phyloP scores from a whole-genome alignment of 2,797 vertebrate species.

The Betta splendens region DNA sequence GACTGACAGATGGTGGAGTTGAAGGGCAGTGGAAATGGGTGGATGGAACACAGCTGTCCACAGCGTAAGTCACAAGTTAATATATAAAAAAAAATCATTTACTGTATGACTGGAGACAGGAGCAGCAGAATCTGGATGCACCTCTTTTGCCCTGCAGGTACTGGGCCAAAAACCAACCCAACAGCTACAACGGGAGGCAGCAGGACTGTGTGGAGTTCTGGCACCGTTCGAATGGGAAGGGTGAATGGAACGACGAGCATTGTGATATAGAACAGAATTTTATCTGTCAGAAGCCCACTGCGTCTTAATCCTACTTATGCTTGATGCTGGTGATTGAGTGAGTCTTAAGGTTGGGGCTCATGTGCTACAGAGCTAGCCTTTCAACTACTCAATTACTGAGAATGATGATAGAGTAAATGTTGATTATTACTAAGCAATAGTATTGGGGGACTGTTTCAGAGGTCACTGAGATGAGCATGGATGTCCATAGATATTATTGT shows the following conservation, averaged over 20 bases:
- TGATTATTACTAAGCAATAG: background rate
- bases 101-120: rapidly evolving
- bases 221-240: background rate
- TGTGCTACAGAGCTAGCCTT: too few species aligned
- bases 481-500: slow-evolving; percentile 1
- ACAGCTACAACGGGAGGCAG: slow-evolving; percentile 55
- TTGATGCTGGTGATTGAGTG: too few species aligned
- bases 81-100: background rate
- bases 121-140: background rate
- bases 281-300: slow-evolving; percentile 67
- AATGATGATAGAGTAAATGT: too few species aligned
- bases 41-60: slow-evolving; percentile 51
- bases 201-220: slow-evolving; percentile 74
- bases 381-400: too few species aligned
- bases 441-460: background rate
- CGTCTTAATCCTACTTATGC: too few species aligned
- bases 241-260: slow-evolving; percentile 70
- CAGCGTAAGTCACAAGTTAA: slow-evolving; percentile 29
- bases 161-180: slow-evolving; percentile 68
- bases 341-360: too few species aligned
- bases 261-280: slow-evolving; percentile 48
- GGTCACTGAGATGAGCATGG: background rate
- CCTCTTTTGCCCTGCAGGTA: slow-evolving; percentile 39
- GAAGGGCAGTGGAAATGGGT: slow-evolving; percentile 71
- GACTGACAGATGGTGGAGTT: slow-evolving; percentile 55